A percentile compares a stretch with the other conserved stretches of the same genome.
Conservation (phyloP, 2,888 invertebrate genomes). For the Ochlodes sylvanus region DNA sequence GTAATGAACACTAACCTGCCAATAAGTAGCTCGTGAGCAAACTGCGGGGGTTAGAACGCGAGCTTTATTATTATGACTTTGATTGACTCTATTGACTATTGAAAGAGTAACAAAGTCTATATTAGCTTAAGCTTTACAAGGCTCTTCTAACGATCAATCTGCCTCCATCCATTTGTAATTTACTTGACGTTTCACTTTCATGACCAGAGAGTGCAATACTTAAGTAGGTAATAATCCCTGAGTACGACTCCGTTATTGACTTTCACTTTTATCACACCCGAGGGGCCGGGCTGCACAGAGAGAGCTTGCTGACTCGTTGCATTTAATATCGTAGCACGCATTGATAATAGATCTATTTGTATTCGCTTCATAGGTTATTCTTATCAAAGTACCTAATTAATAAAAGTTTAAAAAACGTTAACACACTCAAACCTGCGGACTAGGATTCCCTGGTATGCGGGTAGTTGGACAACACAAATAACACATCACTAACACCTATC, state of each 20-base stretch:
- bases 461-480: too few relatives aligned
- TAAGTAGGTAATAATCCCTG: slow-evolving; percentile 9
- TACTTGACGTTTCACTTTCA: slow-evolving; percentile 1
- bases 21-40: too few relatives aligned
- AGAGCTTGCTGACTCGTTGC: background rate
- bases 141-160: background rate
- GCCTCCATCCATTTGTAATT: background rate
- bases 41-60: too few relatives aligned
- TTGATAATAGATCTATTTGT: background rate
- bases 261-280: slow-evolving; percentile 20
- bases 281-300: background rate
- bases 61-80: too few relatives aligned
- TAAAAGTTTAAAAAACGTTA: too few relatives aligned
- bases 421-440: too few relatives aligned
- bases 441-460: too few relatives aligned
- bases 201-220: slow-evolving; percentile 1
- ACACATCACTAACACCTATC: too few relatives aligned
- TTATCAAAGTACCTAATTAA: too few relatives aligned
- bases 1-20: too few relatives aligned
- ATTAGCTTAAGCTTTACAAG: background rate
- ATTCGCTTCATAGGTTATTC: too few relatives aligned
- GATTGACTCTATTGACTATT: too few relatives aligned
- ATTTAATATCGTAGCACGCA: background rate
- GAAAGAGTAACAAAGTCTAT: background rate
- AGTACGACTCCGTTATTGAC: slow-evolving; percentile 15